These are phyloP conservation scores for Vireo altiloquus DNA, from an alignment of 2,113 vertebrate genomes.

Conservation along the genomic window DNA sequence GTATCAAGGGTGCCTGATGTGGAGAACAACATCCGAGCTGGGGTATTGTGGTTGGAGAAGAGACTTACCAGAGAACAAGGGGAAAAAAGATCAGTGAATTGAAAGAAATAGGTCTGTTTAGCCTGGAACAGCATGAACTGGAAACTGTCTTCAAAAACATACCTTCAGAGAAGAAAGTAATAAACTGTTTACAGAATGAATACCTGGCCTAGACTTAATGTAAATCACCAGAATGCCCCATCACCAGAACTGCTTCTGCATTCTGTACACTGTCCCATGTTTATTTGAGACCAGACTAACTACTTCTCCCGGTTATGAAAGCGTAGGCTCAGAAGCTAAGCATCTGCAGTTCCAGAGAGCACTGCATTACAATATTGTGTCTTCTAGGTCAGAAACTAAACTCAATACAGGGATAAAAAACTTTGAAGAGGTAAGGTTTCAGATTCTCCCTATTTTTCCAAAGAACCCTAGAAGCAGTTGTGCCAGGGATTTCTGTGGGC, in stretches of 20 bases:
- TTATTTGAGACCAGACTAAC: background rate
- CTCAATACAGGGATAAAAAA: background rate
- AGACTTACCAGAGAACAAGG: background rate
- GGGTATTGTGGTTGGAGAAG: background rate
- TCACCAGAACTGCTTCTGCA: background rate
- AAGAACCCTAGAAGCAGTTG: background rate
- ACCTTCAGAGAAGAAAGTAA: background rate
- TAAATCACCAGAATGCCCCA: background rate
- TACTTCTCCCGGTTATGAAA: background rate
- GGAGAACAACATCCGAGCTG: background rate
- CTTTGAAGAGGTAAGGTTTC: background rate
- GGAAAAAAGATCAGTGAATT: background rate
- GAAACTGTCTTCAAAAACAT: background rate
- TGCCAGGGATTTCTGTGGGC: background rate
- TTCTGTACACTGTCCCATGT: background rate
- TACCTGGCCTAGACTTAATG: background rate
- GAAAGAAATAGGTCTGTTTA: background rate
- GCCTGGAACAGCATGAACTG: background rate
- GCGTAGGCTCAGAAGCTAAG: background rate
- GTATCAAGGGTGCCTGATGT: background rate
- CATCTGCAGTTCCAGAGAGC: background rate
- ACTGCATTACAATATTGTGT: background rate
- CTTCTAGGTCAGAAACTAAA: background rate
- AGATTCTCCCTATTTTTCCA: background rate
- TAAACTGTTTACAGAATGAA: background rate